A percentile compares a stretch with the other conserved stretches of the same genome.
Conservation (phyloP, 1,140 invertebrate genomes). For the Hesperophylax magnus region DNA sequence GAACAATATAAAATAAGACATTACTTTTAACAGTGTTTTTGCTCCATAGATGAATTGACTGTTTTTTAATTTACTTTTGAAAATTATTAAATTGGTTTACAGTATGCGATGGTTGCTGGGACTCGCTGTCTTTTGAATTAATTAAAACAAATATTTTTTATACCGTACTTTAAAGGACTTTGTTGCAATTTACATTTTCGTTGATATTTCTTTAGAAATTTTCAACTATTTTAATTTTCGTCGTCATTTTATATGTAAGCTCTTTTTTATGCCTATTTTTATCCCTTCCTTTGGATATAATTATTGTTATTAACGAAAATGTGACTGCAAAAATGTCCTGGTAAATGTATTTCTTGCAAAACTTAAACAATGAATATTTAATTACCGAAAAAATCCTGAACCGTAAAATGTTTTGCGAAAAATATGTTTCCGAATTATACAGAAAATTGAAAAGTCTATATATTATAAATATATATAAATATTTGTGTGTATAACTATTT, state of each 20-base stretch:
- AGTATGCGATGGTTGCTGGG: constrained; percentile 59
- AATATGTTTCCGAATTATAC: constrained; percentile 19
- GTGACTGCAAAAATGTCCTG: background rate
- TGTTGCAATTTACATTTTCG: too few species aligned
- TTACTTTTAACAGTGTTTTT: constrained; percentile 55
- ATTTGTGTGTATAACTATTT: constrained; percentile 26
- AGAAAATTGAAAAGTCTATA: constrained; percentile 31
- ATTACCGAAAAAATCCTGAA: too few species aligned
- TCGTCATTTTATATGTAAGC: too few species aligned
- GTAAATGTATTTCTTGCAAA: constrained; percentile 2
- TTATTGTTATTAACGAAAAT: too few species aligned
- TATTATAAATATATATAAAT: constrained; percentile 22
- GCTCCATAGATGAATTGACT: constrained; percentile 53
- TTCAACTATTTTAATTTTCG: too few species aligned
- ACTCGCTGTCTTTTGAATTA: constrained; percentile 55
- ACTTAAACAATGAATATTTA: too few species aligned
- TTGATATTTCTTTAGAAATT: too few species aligned
- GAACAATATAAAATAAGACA: constrained; percentile 2
- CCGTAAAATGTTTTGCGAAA: constrained; percentile 5
- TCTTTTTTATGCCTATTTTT: too few species aligned
- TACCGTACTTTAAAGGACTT: too few species aligned
- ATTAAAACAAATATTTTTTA: constrained; percentile 41
- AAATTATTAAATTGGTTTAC: constrained; percentile 53
- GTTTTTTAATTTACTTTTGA: constrained; percentile 51
- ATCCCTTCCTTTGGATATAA: too few species aligned